Conservation (phyloP, 2,113 vertebrate species). For the Myiopsitta monachus region DNA sequence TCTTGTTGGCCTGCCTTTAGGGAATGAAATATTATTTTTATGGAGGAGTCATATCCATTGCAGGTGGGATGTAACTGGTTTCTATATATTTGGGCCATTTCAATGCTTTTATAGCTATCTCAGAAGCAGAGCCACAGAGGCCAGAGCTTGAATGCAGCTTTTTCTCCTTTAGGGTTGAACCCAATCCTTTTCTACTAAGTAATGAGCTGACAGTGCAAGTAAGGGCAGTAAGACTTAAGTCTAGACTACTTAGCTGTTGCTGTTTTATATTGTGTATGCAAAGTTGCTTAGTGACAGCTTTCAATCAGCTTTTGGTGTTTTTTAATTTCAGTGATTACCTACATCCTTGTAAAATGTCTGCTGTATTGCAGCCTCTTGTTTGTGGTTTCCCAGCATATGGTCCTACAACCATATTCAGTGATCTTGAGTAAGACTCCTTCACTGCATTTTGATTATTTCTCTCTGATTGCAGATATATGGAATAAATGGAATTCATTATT, state of each 20-base stretch:
- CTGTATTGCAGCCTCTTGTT: neutral
- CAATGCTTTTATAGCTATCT: conserved; percentile 20
- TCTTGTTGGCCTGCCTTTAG: neutral
- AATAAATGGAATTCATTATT: neutral
- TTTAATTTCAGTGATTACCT: neutral
- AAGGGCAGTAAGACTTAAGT: neutral
- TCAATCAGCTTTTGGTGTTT: neutral
- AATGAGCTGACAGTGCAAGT: neutral
- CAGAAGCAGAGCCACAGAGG: neutral
- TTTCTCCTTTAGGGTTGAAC: neutral
- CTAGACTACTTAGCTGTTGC: neutral
- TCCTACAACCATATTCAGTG: neutral
- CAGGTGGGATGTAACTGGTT: conserved; percentile 35
- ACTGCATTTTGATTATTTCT: neutral
- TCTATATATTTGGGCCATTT: conserved; percentile 49
- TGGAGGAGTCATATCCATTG: conserved; percentile 20
- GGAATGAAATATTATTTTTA: conserved; percentile 11
- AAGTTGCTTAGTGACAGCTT: neutral
- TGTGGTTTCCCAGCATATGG: neutral
- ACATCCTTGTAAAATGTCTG: neutral
- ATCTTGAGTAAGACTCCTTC: neutral
- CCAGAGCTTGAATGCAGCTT: neutral
- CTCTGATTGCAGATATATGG: neutral
- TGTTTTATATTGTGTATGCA: neutral
- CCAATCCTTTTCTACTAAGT: neutral